Conservation (phyloP, 2,797 vertebrate genomes). For the Trachops cirrhosus region DNA sequence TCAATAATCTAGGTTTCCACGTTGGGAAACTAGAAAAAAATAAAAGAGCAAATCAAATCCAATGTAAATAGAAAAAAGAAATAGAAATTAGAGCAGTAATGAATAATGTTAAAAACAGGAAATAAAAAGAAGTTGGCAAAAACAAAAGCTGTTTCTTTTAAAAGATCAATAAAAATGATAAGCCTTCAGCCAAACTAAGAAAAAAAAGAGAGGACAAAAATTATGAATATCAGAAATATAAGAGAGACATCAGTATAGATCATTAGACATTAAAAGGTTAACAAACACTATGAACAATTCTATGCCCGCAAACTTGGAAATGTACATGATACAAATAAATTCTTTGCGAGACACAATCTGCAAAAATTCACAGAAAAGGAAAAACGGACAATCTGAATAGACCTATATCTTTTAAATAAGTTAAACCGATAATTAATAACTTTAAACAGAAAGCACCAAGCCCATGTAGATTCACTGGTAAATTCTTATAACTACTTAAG, state of each 20-base stretch:
- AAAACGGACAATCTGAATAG: background rate
- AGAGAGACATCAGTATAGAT: background rate
- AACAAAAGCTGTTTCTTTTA: background rate
- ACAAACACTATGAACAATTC: background rate
- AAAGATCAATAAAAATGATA: background rate
- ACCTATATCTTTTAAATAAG: background rate
- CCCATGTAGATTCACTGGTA: background rate
- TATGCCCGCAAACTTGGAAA: background rate
- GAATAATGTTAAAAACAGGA: background rate
- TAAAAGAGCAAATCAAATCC: background rate
- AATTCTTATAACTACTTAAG: background rate
- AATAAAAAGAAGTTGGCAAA: background rate
- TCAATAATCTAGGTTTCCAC: background rate
- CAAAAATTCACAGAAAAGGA: background rate
- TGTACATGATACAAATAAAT: background rate
- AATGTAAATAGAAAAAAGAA: background rate
- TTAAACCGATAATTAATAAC: background rate
- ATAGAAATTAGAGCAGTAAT: background rate
- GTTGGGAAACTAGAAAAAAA: background rate
- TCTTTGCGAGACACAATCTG: background rate
- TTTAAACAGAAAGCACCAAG: background rate
- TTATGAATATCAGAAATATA: background rate
- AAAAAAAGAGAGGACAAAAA: background rate
- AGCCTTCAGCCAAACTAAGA: background rate
- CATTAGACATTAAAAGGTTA: background rate